Conservation (phyloP, 2,797 vertebrate species). For the Anolis apletophallus region DNA sequence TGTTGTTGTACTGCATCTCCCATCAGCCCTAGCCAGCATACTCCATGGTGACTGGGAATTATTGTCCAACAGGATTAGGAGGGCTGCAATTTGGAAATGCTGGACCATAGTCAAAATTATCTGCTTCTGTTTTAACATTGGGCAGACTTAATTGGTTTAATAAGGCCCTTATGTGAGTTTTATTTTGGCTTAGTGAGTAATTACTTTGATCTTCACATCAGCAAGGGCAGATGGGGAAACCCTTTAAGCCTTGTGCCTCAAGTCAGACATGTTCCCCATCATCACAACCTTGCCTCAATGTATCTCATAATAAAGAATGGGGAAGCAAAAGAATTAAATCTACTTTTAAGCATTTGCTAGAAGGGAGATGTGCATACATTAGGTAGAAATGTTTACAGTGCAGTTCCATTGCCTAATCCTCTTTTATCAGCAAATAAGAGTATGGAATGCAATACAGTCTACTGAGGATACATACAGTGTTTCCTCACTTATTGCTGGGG, state of each 20-base stretch:
- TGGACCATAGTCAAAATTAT: background rate
- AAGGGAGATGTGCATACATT: background rate
- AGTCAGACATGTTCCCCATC: background rate
- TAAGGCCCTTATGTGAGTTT: background rate
- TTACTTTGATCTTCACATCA: background rate
- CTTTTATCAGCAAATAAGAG: background rate
- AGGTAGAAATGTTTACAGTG: background rate
- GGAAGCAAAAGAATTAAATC: background rate
- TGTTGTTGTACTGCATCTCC: background rate
- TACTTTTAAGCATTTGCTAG: background rate
- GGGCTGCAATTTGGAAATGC: background rate
- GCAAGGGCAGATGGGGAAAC: accelerated
- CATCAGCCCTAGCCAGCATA: background rate
- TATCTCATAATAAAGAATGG: background rate
- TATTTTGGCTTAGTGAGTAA: accelerated
- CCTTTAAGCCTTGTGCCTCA: background rate
- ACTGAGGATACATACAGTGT: background rate
- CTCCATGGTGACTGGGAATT: background rate
- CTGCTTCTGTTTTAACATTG: background rate
- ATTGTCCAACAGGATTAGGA: background rate
- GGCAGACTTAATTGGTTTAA: background rate
- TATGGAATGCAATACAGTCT: background rate
- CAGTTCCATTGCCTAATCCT: background rate
- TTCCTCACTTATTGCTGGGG: too few species aligned
- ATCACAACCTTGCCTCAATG: background rate